Percentiles rank a stretch among this genome's conserved stretches.
Conservation (phyloP, 2,113 vertebrate genomes). For the Smithornis capensis region DNA sequence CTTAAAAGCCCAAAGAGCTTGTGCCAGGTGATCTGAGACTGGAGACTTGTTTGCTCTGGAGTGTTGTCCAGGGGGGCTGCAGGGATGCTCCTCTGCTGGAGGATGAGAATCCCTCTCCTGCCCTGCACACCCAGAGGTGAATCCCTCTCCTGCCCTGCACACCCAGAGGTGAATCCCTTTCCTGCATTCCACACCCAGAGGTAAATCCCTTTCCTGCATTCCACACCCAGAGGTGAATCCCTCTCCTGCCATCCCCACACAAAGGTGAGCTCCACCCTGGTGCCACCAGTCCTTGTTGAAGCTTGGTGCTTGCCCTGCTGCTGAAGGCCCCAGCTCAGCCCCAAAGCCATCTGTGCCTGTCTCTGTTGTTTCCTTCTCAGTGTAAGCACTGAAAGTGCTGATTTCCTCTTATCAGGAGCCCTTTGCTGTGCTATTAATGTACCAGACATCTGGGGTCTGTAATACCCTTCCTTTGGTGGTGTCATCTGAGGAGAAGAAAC, state of each 20-base stretch:
- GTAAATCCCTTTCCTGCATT: neutral
- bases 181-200: neutral
- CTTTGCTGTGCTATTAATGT: neutral
- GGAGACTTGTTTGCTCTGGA: neutral
- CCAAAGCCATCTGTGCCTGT: neutral
- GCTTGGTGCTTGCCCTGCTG: neutral
- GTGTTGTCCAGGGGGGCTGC: neutral
- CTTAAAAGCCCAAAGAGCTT: neutral
- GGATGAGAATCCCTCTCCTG: neutral
- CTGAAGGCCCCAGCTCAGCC: neutral
- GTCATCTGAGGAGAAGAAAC: neutral
- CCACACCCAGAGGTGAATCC: no score
- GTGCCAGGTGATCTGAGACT: neutral
- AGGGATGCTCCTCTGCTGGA: neutral
- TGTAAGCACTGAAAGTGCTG: neutral
- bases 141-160: neutral
- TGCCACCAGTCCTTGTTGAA: neutral
- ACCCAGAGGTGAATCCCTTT: neutral
- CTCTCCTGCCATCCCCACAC: neutral
- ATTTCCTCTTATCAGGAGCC: neutral
- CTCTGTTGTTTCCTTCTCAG: neutral
- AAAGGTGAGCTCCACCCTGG: neutral
- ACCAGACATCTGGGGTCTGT: neutral
- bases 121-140: neutral
- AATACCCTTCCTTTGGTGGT: neutral